Base-by-base conservation (phyloP, 53 echinoderm and acorn worm genomes). In the Astropecten irregularis region DNA sequence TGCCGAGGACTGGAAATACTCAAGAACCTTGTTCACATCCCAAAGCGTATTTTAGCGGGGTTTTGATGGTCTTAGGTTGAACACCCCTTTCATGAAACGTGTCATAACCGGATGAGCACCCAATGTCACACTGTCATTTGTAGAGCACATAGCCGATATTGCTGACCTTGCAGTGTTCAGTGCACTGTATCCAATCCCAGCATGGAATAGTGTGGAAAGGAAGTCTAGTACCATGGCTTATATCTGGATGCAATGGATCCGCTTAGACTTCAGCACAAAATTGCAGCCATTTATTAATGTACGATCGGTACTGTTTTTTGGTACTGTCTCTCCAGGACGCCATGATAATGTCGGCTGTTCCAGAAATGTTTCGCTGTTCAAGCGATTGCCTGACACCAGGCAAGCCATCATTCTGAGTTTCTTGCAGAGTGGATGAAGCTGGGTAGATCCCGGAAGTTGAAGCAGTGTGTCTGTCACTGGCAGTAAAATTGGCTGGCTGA, bases 121-220 rank as follows among this genome's bases (percentile, higher is more conserved):
- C 42, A 42, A 42, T 42, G 42, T 42, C 11, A 42, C 42, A 42
- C 42, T 42, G 42, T 42, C 42, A 6, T 42, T 42, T 42, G 42
- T 42, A 42, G 42, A 42, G 42, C 42, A 42, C 42, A 84, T 27
- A 15, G 73, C 85, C 34, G 76, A 85, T 33, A 85, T 22, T 53
- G 76, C 71, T 15, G 82, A 81, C 40, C 88, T 53, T 22, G 88
- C 82, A 33, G 88, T 88, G 53, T 88, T 87, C 2, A 87, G 31
- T 0, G 81, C 60, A 60, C 69, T 87, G 70, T 81, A 87, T 22
- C 88, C 69, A 28, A 87, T 34, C 47, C 70, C 88, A 3, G 55
- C 31, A 6, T 81, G 38, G 26, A 68, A 87, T 2, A 87, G 69
- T 39, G 81, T 68, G n/a, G 81, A 66, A 18, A 82, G 53, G 33